Evolutionary conservation across 1,140 invertebrate genomes (phyloP).

Genomic region (Diabrotica virgifera): DNA sequence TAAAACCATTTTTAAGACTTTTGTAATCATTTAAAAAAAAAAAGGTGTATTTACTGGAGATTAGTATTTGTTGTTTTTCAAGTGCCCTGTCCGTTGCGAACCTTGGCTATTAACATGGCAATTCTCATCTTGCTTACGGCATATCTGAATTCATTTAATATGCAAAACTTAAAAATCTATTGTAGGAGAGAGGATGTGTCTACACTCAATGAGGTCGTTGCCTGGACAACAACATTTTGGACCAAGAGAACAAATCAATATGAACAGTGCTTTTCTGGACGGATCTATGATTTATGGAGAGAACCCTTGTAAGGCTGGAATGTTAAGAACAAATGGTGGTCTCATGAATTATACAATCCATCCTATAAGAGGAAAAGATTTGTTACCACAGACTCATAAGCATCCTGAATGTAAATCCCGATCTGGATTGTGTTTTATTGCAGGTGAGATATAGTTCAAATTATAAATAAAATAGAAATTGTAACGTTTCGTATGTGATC

Average conservation of each 20-base stretch:
- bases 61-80: too few relatives aligned
- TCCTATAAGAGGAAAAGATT: slow-evolving; percentile 69
- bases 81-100: too few relatives aligned
- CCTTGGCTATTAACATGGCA: too few relatives aligned
- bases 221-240: slow-evolving; percentile 84
- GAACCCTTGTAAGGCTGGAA: slow-evolving; percentile 63
- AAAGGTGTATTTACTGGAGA: too few relatives aligned
- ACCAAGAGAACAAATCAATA: slow-evolving; percentile 89
- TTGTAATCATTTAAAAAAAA: too few relatives aligned
- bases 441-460: slow-evolving; percentile 52
- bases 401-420: slow-evolving; percentile 84
- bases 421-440: slow-evolving; percentile 81
- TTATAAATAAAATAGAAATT: background rate
- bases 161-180: slow-evolving; percentile 19
- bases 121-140: too few relatives aligned
- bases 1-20: too few relatives aligned
- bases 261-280: slow-evolving; percentile 88
- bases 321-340: slow-evolving; percentile 71
- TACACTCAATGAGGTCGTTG: slow-evolving; percentile 90
- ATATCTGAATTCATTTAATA: too few relatives aligned
- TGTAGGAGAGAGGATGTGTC: slow-evolving; percentile 78
- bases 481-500: too few relatives aligned
- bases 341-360: slow-evolving; percentile 76
- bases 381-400: slow-evolving; percentile 69
- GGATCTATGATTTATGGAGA: slow-evolving; percentile 74